Evolutionary conservation across 2,113 vertebrate species (phyloP).

Genomic region (Phylloscopus whistleri): DNA sequence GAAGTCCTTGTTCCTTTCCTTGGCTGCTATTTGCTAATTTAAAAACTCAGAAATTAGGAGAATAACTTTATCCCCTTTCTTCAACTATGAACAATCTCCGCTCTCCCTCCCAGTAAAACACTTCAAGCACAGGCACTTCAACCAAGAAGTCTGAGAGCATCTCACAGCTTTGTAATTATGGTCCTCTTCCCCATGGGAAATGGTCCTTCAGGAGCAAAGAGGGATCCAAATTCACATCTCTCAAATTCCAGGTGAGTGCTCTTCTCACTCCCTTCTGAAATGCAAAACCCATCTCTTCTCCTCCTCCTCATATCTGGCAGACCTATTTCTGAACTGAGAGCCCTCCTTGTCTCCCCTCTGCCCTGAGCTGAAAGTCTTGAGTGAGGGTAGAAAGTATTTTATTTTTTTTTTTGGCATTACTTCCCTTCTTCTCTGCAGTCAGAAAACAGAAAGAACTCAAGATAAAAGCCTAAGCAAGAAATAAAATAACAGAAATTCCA

Average conservation of each 20-base stretch:
- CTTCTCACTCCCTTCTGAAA: background rate
- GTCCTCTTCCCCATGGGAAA: background rate
- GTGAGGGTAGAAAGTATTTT: background rate
- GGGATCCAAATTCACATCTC: background rate
- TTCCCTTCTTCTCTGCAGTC: background rate
- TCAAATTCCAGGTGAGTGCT: background rate
- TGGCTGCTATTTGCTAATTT: background rate
- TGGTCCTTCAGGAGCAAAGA: background rate
- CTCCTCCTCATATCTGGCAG: background rate
- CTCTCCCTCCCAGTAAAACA: background rate
- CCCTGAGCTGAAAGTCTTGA: background rate
- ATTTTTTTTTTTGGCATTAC: background rate
- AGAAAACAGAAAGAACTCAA: constrained; percentile 5
- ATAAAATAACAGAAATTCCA: constrained; percentile 43
- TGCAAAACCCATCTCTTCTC: background rate
- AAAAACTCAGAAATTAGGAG: background rate
- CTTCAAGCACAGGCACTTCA: background rate
- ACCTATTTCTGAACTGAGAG: background rate
- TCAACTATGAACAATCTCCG: background rate
- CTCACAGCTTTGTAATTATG: background rate
- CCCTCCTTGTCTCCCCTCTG: background rate
- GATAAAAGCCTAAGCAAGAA: background rate
- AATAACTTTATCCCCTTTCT: background rate
- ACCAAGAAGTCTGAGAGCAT: background rate
- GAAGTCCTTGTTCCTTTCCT: background rate